Conservation (phyloP, 2,797 vertebrate species). For the Acanthopagrus latus region DNA sequence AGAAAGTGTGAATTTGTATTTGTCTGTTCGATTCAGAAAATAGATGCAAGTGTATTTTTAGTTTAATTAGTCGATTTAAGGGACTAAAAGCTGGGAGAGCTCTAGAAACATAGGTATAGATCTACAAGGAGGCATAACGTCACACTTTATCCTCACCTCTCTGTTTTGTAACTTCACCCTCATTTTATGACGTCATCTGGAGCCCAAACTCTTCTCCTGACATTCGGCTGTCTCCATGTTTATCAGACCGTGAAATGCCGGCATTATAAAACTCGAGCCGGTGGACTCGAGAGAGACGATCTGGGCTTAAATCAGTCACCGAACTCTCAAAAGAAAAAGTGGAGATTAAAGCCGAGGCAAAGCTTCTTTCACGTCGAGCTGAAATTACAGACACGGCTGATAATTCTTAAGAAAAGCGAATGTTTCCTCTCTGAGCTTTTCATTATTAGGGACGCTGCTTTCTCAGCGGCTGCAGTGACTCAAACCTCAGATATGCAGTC, state of each 20-base stretch:
- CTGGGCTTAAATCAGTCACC: neutral
- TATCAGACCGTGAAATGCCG: neutral
- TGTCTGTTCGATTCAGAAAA: no score
- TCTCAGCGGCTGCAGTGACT: conserved; percentile 63
- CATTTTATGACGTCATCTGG: neutral
- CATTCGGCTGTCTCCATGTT: no score
- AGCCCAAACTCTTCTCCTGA: neutral
- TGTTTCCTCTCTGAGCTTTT: conserved; percentile 12
- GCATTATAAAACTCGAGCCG: neutral
- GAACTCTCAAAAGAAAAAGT: neutral
- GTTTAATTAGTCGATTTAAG: no score
- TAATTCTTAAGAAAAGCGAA: neutral
- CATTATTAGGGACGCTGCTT: neutral
- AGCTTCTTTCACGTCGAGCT: neutral
- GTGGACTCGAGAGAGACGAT: neutral
- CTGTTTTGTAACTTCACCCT: neutral
- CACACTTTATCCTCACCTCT: neutral
- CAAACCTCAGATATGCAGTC: conserved; percentile 67
- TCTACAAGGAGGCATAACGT: no score
- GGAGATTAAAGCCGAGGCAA: no score
- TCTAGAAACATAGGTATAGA: no score
- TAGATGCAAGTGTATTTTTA: no score
- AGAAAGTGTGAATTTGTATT: no score
- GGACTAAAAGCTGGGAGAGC: no score
- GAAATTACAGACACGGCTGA: neutral